These are phyloP conservation scores for Pristionchus arcanus DNA, from an alignment of 2,888 invertebrate species.

Conservation along the genomic window DNA sequence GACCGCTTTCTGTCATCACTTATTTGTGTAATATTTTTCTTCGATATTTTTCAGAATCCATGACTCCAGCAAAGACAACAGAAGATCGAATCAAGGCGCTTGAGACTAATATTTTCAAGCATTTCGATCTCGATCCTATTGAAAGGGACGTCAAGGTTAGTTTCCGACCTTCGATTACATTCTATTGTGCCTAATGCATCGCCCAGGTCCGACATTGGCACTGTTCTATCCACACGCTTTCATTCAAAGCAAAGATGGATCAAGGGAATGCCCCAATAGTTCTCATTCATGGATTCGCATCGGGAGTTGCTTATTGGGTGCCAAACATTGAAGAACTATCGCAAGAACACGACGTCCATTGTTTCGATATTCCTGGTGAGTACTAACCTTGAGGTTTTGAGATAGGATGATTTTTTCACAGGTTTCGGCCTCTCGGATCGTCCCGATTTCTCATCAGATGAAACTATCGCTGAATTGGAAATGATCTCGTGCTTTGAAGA, in stretches of 20 bases:
- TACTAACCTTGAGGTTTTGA: too few species aligned
- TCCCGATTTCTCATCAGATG: conserved; percentile 88
- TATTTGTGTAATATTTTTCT: too few species aligned
- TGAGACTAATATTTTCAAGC: neutral
- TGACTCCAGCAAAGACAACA: neutral
- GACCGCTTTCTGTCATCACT: too few species aligned
- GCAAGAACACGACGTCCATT: conserved; percentile 89
- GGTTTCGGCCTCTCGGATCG: conserved; percentile 95
- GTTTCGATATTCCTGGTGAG: conserved; percentile 87
- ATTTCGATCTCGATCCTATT: conserved; percentile 22
- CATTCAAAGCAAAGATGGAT: conserved; percentile 53
- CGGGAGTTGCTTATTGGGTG: conserved; percentile 95
- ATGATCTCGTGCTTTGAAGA: conserved; percentile 94
- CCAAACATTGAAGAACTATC: conserved; percentile 91
- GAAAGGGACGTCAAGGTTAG: neutral
- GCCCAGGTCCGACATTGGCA: conserved; percentile 63
- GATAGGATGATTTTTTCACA: conserved; percentile 45
- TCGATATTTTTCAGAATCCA: too few species aligned
- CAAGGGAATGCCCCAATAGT: conserved; percentile 85
- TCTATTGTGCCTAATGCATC: neutral
- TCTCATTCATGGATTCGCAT: conserved; percentile 93
- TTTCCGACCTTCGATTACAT: neutral
- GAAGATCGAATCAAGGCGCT: neutral
- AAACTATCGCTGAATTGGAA: conserved; percentile 89
- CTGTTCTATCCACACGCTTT: conserved; percentile 61